phyloP scores from a whole-genome alignment of 2,113 vertebrate genomes.

The Myiozetetes cayanensis region DNA sequence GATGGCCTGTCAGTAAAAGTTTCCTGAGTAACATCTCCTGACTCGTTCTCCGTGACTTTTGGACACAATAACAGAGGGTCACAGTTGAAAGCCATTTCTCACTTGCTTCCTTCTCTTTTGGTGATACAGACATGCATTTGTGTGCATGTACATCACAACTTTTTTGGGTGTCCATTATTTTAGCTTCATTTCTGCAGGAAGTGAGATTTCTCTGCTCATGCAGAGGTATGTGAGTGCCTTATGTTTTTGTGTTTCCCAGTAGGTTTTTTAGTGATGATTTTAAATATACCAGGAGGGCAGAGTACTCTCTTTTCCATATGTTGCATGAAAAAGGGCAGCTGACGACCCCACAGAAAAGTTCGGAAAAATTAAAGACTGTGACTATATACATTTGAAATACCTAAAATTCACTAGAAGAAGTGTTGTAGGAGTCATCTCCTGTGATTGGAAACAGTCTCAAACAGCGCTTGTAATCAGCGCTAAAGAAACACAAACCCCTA shows the following conservation, averaged over 20 bases:
- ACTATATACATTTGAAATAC: background rate
- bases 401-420: background rate
- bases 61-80: rapidly evolving
- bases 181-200: background rate
- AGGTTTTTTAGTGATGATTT: background rate
- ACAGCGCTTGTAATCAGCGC: background rate
- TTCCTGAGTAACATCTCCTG: background rate
- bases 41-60: rapidly evolving
- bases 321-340: background rate
- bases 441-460: background rate
- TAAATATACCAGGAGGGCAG: background rate
- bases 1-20: background rate
- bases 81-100: background rate
- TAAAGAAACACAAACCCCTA: constrained; percentile 12
- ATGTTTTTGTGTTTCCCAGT: background rate
- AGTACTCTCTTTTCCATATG: background rate
- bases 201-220: background rate
- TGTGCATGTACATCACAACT: background rate
- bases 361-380: background rate
- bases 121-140: background rate
- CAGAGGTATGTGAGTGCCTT: background rate
- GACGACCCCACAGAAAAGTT: background rate
- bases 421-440: background rate
- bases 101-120: background rate
- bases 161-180: background rate